Base-by-base conservation (phyloP, 2,797 vertebrate species). In the Emydoidea blandingii region DNA sequence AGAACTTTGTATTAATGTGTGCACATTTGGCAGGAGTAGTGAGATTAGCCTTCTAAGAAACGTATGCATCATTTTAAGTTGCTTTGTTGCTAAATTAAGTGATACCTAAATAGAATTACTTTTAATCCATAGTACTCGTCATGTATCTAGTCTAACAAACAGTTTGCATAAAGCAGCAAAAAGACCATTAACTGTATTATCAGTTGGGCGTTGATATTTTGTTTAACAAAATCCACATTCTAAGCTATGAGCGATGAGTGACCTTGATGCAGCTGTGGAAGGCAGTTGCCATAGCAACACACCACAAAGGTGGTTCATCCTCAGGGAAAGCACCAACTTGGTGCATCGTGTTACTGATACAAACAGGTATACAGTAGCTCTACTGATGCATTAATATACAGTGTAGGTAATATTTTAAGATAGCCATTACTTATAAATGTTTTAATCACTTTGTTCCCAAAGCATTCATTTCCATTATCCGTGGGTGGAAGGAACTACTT, bases 251-350 rank as follows among this genome's bases (percentile, higher is more conserved):
- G 97, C 95, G 95, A 98, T 96, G 96, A 98, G 97, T 98, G 98
- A 99, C 98, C 98, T 99, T 98, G 98, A 99, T 97, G 98, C 96
- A 97, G 98, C 98, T 97, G 98, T 95, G 94, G 96, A 97, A 99
- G 98, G 98, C 98, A 98, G 98, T 98, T 97, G 94, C 98, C 98
- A 99, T 98, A 97, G 98, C 97, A 99, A 98, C 98, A 94, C 95
- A 98, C 97, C 96, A 98, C 98, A 98, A 98, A 97, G 94, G 96
- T 96, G 96, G 96, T 97, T 98, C 97, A 96, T 98, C 96, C 96
- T 97, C 95, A 95, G 98, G 94, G 95, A 98, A 97, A 97, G 88
- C 92, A 95, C 97, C 97, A 98, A 96, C 95, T 97, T 96, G 96
- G 95, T 96, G 53, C 94, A 96, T 92, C 54, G 82, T 82, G 52